Base-by-base conservation (phyloP, 2,888 invertebrate genomes). In the Sclerodermus sp. region DNA sequence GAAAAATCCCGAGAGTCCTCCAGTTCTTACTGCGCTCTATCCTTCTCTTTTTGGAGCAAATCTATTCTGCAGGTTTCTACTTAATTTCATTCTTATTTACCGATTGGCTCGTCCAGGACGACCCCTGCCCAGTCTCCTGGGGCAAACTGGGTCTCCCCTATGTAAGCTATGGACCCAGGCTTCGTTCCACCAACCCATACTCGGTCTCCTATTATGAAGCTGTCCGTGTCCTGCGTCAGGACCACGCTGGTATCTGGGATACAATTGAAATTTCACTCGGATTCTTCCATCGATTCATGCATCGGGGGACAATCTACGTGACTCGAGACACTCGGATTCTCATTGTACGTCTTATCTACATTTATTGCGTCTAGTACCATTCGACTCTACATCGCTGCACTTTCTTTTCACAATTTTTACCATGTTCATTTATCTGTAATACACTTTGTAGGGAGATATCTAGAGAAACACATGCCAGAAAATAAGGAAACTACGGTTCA, bases 91-190 rank as follows among this genome's bases (percentile, higher is more conserved):
- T n/a, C n/a, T n/a, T 23, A 23, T 23, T 81, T 82, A 90, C 97
- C 98, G 70, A 93, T 89, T 36, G 95, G 87, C 65, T 96, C 93
- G 79, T 97, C 97, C 62, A 99, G 86, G 54, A 95, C 97, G 53
- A 99, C 88, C 43, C 97, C 98, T 42, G 96, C 97, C 97, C 97
- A 99, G 61, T 97, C 94, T 53, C 98, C 98, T 15, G 95, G 93
- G 13, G 96, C 97, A 81, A 98, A 97, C 78, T 96, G 93, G 45
- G 96, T 95, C 73, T 93, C 93, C 29, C 97, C 95, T 49, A 96
- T 89, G 79, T 91, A 97, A 36, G 95, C 93, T 64, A 98, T 92
- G 73, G 89, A 88, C 31, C 96, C 97, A 1, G 93, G 87, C 76
- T 96, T 96, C 45, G 87, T 86, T 48, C 94, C 94, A 66, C 93